Evolutionary conservation across 2,113 vertebrate genomes (phyloP).

Genomic region (Melanerpes aurifrons): DNA sequence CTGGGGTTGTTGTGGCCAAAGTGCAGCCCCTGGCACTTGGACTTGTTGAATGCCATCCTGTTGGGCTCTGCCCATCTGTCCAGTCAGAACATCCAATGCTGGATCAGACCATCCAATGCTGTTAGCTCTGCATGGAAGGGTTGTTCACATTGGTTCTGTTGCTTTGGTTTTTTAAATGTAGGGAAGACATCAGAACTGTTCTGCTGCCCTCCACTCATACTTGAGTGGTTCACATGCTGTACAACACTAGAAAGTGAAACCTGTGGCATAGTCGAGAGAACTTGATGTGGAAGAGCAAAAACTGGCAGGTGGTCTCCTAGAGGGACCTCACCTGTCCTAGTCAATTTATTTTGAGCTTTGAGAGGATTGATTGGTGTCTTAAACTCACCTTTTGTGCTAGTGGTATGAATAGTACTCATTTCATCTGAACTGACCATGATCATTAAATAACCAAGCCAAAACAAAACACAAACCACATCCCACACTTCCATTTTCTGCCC

Average conservation of each 20-base stretch:
- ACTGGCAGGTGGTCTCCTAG: background rate
- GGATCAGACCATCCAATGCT: background rate
- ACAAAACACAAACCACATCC: background rate
- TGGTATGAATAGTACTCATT: background rate
- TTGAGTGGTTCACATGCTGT: accelerated
- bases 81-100: too few species aligned
- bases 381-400: background rate
- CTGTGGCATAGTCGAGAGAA: background rate
- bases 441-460: accelerated
- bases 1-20: too few species aligned
- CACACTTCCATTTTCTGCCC: background rate
- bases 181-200: background rate
- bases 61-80: too few species aligned
- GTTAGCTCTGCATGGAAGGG: background rate
- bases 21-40: too few species aligned
- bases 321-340: background rate
- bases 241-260: background rate
- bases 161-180: background rate
- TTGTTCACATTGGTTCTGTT: background rate
- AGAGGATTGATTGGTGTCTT: background rate
- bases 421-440: background rate
- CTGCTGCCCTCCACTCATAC: background rate
- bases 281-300: background rate
- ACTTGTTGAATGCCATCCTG: too few species aligned
- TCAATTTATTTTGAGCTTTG: background rate